Conservation (phyloP, 2,797 vertebrate species). For the Merluccius polli region DNA sequence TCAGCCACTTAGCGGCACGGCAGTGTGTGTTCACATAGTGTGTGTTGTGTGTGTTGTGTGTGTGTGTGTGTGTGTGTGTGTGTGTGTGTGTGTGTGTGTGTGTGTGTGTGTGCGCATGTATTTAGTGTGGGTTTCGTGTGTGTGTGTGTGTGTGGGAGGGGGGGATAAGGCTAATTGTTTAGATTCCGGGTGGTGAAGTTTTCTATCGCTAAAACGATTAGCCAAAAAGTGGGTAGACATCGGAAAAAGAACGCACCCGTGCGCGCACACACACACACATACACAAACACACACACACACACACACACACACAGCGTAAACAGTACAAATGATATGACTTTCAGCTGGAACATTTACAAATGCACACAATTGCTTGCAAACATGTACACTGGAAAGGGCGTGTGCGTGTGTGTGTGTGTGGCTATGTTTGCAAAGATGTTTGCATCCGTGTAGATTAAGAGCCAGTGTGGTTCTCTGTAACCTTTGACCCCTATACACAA, state of each 20-base stretch:
- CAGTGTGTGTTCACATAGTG: constrained; percentile 12
- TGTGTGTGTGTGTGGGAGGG: too few species aligned
- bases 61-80: background rate
- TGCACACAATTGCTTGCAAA: background rate
- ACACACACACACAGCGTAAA: constrained; percentile 18
- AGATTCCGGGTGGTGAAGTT: too few species aligned
- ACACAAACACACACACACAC: background rate
- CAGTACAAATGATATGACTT: constrained; percentile 17
- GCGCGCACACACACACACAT: background rate
- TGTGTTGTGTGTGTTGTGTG: background rate
- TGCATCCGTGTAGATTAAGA: constrained; percentile 33
- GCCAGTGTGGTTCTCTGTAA: constrained; percentile 39
- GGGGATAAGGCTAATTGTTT: too few species aligned
- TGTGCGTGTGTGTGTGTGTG: constrained; percentile 5
- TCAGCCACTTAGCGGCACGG: constrained; percentile 27
- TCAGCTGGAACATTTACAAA: too few species aligned
- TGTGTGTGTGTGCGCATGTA: constrained; percentile 12
- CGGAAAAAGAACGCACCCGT: too few species aligned
- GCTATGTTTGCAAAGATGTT: background rate
- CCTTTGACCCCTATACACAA: constrained; percentile 49
- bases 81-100: background rate
- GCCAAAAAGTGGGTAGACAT: too few species aligned
- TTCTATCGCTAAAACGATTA: too few species aligned
- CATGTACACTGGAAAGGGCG: background rate
- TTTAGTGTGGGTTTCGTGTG: background rate